Base-by-base conservation (phyloP, 2,888 invertebrate genomes). In the Linnaemya vulpina region DNA sequence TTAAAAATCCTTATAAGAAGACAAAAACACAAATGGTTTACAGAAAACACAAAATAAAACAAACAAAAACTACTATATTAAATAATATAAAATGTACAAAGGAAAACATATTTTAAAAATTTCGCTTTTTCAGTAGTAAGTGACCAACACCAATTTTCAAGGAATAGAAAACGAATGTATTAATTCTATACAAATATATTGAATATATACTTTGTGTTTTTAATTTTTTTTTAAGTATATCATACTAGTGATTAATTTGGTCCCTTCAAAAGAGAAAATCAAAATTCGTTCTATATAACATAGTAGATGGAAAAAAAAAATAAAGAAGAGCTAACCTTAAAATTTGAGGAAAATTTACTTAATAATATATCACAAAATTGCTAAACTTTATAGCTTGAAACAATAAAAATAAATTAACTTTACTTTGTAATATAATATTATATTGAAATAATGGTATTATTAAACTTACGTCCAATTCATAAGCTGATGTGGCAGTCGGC, bases 401-500 rank as follows among this genome's bases (percentile, higher is more conserved):
- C 15, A 17, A 53, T 60, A 70, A 51, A 49, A 71, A 86, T 25
- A 46, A 73, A 68, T 71, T 40, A 76, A 20, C 9, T 60, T 68
- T 76, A 82, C 35, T 46, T 43, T 62, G 67, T 43, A 38, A 35
- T 40, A 63, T 10, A 70, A 78, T 46, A 49, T 11, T 55, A 70
- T 43, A 62, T 62, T 63, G 1, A 4, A n/a, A 30, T n/a, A 11
- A 35, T 15, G 8, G 13, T 25, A 17, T 25, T 25, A 5, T n/a
- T 60, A 20, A 15, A 93, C 93, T 93, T 89, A 93, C 93, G 89
- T 93, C 93, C 88, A 93, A 88, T 89, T 93, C 93, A 87, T 90
- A 91, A 89, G 91, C 93, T 86, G 93, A 92, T 84, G 93, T 92
- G 85, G 95, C 94, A 13, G 96, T 96, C 67, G 96, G 95, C 88